Evolutionary conservation across 2,113 vertebrate genomes (phyloP), one percentile per base, ranked within the genome.

Genomic region (Saimiri boliviensis): DNA sequence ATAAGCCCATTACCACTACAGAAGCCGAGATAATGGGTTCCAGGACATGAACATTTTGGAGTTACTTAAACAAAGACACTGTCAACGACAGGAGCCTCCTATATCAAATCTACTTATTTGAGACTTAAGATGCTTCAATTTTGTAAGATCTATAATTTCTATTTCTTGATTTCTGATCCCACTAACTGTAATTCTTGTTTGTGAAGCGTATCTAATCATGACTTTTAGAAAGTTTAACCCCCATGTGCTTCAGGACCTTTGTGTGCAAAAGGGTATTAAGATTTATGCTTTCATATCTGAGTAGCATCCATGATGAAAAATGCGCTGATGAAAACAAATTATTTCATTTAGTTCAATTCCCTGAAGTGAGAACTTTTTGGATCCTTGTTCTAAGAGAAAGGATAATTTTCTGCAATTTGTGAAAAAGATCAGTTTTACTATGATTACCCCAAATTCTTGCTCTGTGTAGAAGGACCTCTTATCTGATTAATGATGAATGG

Each of bases 381-480:
- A 80, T 89, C 21, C 54, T 52, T 8, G 52, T 63, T 86, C 85
- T 77, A 81, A 81, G 54, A 87, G 25, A 56, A 96, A 95, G 81
- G 20, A 86, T 14, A 74, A n/a, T 2, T 83, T 76, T 27, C n/a
- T 83, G 6, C 5, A 68, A 68, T 70, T 82, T 86, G n/a, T 56
- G 12, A 35, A 91, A 86, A 76, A 82, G 21, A 86, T 95, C 88
- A 70, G 25, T 91, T 96, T 92, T 74, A 35, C 47, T 86, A 1
- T 74, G 80, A 93, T 96, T 93, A 93, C 60, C 60, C 70, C 42
- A 91, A 81, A 63, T 93, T 93, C 35, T 79, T 96, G 79, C 66
- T 71, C 5, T 60, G 4, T 66, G 32, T 96, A 27, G 25, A 85
- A 74, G 66, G 73, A 94, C 16, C 23, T 23, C 58, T 80, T 42